Base-by-base conservation (phyloP, 2,888 invertebrate species). In the Eupithecia subfuscata region DNA sequence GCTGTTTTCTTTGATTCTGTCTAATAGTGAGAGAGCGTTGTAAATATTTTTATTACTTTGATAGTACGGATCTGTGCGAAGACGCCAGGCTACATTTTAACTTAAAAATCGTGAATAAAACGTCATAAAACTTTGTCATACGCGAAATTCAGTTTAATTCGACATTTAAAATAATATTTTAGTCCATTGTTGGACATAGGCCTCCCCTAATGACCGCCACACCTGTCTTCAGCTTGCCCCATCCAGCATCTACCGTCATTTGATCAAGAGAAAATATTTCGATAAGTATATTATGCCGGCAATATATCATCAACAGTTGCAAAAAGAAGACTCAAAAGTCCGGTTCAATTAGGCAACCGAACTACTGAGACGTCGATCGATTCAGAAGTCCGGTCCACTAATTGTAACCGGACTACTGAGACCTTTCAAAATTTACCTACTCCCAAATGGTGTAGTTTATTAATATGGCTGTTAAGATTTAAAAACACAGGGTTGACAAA, bases 11-110 rank as follows among this genome's bases (percentile, higher is more conserved):
- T 64, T 30, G 30, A 8, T 64, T 64, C 18, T 16, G 11, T 37
- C 12, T 67, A 40, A 86, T 92, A 93, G 92, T 92, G 94, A 91
- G 92, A 40, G 68, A 89, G 91, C 77, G 82, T 79, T 91, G 91
- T 92, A 92, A 90, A 92, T 93, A 92, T 85, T 88, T 18, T 87
- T 89, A 68, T 43, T 87, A 85, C 79, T 85, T 82, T 88, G 86
- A 71, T 83, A 86, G 85, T 88, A 87, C 83, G 85, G 83, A 87
- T 85, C 84, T 84, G 82, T 85, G 89, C 86, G 84, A 86, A 86
- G 84, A 85, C 89, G 90, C 86, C 90, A 90, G 89, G 89, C 89
- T 90, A 90, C 89, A 87, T 87, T 40, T 88, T 86, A 88, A 88
- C 87, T 88, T 88, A 85, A 60, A 56, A 86, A 84, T 84, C 83